A percentile compares a stretch with the other conserved stretches of the same genome.
Evolutionary conservation across 2,797 vertebrate species (phyloP).

Genomic region (Catamblyrhynchus diadema): DNA sequence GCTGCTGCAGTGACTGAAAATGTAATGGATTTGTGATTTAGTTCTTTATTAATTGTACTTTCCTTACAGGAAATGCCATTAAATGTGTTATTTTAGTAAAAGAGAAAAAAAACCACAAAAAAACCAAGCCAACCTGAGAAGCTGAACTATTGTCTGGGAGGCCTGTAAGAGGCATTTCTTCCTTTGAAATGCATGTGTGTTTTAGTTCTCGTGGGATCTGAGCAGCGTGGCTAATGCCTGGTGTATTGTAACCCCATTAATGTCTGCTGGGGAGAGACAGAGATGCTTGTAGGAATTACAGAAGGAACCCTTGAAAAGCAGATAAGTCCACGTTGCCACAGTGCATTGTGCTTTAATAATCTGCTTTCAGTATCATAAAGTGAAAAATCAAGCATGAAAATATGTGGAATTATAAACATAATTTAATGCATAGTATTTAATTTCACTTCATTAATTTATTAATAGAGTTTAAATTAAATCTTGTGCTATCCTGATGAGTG

Average conservation of each 20-base stretch:
- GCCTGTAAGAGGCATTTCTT: not conserved
- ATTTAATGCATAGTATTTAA: not conserved
- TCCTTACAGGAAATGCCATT: conserved; percentile 64
- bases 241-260: conserved; percentile 35
- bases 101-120: not conserved
- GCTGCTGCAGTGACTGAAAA: conserved; percentile 58
- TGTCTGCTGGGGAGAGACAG: conserved; percentile 21
- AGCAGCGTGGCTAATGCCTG: conserved; percentile 4
- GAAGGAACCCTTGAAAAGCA: conserved; percentile 5
- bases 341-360: not conserved
- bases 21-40: conserved; percentile 64
- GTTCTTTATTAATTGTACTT: conserved; percentile 70
- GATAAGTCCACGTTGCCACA: not conserved
- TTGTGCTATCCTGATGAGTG: not conserved
- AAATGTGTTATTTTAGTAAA: conserved; percentile 46
- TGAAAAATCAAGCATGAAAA: not conserved
- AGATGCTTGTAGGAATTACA: not conserved
- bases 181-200: conserved; percentile 5
- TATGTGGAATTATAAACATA: not conserved
- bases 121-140: not conserved
- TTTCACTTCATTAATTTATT: conserved; percentile 50
- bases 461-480: conserved; percentile 53
- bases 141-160: conserved; percentile 2
- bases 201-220: conserved; percentile 36
- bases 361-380: not conserved